Evolutionary conservation across 2,113 vertebrate genomes (phyloP).

Genomic region (Phycodurus eques): DNA sequence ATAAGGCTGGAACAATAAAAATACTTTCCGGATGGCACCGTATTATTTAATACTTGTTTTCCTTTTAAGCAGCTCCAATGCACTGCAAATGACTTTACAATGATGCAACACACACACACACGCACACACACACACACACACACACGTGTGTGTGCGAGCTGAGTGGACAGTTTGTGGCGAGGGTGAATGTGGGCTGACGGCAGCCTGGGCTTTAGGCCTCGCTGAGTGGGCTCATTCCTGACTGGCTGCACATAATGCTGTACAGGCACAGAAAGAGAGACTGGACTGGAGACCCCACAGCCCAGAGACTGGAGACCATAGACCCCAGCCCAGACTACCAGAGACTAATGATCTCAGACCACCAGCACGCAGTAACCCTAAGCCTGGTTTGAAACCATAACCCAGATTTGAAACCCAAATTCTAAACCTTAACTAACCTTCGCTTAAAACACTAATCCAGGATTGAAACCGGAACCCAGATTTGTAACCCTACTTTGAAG

Average conservation of each 20-base stretch:
- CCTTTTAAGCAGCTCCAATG: not conserved
- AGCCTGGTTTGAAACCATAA: too few species aligned
- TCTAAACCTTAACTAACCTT: too few species aligned
- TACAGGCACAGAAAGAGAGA: slow-evolving; percentile 64
- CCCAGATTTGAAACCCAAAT: too few species aligned
- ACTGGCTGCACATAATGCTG: slow-evolving; percentile 66
- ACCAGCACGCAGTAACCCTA: not conserved
- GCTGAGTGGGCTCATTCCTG: slow-evolving; percentile 79
- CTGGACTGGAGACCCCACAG: slow-evolving; percentile 23
- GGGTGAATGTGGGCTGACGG: slow-evolving; percentile 57
- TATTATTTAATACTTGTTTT: not conserved
- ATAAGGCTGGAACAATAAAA: not conserved
- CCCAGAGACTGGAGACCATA: slow-evolving; percentile 34
- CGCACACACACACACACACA: slow-evolving; percentile 19
- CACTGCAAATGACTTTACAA: slow-evolving; percentile 26
- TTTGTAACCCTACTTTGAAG: not conserved
- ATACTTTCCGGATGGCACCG: not conserved
- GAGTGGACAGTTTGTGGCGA: slow-evolving; percentile 72
- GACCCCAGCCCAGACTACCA: not conserved
- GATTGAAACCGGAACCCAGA: not conserved
- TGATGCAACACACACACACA: slow-evolving; percentile 4
- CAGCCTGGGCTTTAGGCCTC: slow-evolving; percentile 64
- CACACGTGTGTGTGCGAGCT: slow-evolving; percentile 53
- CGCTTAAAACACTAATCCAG: too few species aligned
- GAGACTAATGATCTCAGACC: not conserved